phyloP scores from a whole-genome alignment of 2,888 invertebrate genomes.

The Yponomeuta plumbellus region DNA sequence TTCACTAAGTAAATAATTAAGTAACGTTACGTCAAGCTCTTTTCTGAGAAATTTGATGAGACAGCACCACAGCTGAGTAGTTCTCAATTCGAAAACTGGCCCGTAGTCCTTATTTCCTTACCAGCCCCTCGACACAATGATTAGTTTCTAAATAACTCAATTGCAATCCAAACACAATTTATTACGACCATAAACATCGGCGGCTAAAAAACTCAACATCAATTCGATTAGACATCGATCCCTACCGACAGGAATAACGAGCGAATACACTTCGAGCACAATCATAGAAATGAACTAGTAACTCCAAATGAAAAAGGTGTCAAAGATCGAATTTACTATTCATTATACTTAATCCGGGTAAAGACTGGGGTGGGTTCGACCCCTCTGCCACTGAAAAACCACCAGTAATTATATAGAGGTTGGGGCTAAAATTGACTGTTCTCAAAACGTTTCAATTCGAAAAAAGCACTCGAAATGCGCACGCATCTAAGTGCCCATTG shows the following conservation, averaged over 20 bases:
- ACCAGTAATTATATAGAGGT: conserved; percentile 19
- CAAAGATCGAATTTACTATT: conserved; percentile 77
- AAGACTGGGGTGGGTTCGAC: conserved; percentile 49
- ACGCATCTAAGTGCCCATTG: conserved; percentile 69
- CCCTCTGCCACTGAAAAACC: conserved; percentile 21
- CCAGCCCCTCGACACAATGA: neutral
- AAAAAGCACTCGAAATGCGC: conserved; percentile 60
- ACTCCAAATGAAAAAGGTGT: conserved; percentile 75
- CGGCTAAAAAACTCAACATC: neutral
- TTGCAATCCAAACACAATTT: neutral
- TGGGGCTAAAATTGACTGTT: conserved; percentile 21
- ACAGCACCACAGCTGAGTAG: no score
- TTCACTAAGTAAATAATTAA: no score
- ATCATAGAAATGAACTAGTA: conserved; percentile 60
- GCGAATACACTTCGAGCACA: conserved; percentile 45
- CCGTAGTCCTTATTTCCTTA: neutral
- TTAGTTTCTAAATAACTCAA: neutral
- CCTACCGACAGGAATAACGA: conserved; percentile 40
- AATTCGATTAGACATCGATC: neutral
- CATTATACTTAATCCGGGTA: conserved; percentile 73
- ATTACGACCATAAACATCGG: neutral
- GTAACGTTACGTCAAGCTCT: no score
- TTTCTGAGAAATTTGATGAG: no score
- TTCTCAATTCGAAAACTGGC: no score
- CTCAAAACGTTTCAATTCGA: conserved; percentile 44